These are phyloP conservation scores for Heteronetta atricapilla DNA, from an alignment of 2,113 vertebrate species.

Conservation along the genomic window DNA sequence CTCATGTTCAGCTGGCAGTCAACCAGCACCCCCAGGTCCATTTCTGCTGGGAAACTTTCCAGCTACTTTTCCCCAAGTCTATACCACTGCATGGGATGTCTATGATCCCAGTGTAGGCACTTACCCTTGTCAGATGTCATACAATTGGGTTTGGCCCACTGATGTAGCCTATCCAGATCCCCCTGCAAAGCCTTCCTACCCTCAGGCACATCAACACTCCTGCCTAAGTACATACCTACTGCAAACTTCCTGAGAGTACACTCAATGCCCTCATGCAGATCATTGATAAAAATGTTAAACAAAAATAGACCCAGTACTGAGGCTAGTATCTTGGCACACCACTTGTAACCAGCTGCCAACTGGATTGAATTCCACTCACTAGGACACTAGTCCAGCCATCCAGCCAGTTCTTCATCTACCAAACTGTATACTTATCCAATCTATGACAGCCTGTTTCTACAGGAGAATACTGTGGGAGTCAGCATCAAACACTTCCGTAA, in stretches of 20 bases:
- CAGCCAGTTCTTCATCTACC: background rate
- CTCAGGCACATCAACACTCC: background rate
- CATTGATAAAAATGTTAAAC: background rate
- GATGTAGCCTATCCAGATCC: background rate
- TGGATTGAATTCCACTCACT: background rate
- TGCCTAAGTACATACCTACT: background rate
- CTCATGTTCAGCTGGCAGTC: background rate
- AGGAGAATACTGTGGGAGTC: background rate
- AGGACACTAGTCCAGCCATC: background rate
- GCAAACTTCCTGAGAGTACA: background rate
- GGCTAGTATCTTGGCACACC: background rate
- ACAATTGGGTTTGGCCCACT: too few species aligned
- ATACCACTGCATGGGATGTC: background rate
- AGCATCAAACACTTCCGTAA: background rate
- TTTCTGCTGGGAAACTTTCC: background rate
- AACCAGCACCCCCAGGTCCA: background rate
- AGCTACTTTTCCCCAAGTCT: background rate
- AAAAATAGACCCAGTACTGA: background rate
- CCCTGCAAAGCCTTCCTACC: background rate
- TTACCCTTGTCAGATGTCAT: background rate
- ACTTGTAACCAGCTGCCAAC: background rate
- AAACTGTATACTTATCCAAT: background rate
- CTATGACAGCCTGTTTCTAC: background rate
- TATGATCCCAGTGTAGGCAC: background rate
- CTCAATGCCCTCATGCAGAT: background rate